Evolutionary conservation across 2,888 invertebrate genomes (phyloP), one percentile per base, ranked within the genome.

Genomic region (Hypomecis punctinalis): DNA sequence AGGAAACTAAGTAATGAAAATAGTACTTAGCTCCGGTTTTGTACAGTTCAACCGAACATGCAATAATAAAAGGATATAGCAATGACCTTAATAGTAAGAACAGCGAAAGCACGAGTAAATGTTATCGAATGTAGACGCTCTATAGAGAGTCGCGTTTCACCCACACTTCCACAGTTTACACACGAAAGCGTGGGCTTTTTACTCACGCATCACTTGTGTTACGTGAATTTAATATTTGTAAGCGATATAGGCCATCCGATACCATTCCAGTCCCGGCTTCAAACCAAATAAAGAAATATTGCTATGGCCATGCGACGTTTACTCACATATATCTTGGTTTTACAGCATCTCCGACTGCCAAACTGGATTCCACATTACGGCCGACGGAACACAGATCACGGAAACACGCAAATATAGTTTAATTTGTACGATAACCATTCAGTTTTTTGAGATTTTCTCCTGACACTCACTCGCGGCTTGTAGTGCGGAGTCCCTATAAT

Each of bases 281-380:
- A 79, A 76, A 77, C 91, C 88, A 90, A 91, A 90, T 91, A 89
- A 86, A 91, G 90, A 84, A 83, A 82, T 84, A 85, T 75, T 76
- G 77, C 78, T 71, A 82, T 77, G 75, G 82, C 76, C 73, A 67
- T 72, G 76, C 68, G 65, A 63, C 57, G 48, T 58, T 63, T 74
- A 79, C 78, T 89, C 82, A 92, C 91, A 91, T 90, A 82, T 83
- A 80, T 82, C 69, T 70, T 71, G 74, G 74, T 77, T 77, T 76
- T 69, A 73, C 77, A 66, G 71, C 76, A 73, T 73, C 80, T 72
- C 75, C 73, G 73, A 73, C 68, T 68, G 73, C 68, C 68, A 71
- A 78, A 76, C 76, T 68, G 76, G 75, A 76, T 83, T 82, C 83
- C 85, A 86, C 86, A 81, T 83, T 84, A 83, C 69, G 82, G 72